Base-by-base conservation (phyloP, 1,140 invertebrate species). In the Zaprionus ghesquierei region DNA sequence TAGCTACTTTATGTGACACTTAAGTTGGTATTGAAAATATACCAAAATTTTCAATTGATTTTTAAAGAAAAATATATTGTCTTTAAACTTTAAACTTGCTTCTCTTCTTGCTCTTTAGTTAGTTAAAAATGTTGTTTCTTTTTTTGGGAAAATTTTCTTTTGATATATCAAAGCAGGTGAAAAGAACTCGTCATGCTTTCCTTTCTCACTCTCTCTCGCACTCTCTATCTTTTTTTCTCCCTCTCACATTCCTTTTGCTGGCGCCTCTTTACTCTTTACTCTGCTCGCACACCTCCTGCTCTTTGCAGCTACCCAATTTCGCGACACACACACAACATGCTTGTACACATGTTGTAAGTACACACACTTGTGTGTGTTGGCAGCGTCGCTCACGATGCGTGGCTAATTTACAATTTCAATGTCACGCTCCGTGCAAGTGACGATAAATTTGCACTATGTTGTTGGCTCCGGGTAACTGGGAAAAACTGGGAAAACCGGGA, bases 381-480 rank as follows among this genome's bases (percentile, higher is more conserved):
- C 49, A 15, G n/a, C 22, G 18, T 31, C 27, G 15, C 51, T 71
- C 69, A 65, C 63, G 71, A 50, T 78, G 77, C 75, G 73, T 70
- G 74, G 75, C 73, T 86, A 86, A 90, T 90, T 90, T 86, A 86
- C 86, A 90, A 90, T 90, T 90, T 90, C 86, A 90, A 90, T 90
- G 86, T 90, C 86, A 90, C 86, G 86, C 86, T 87, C 62, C 63
- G 61, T 77, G 87, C 81, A 90, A 90, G 86, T 90, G 79, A 79
- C 86, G 86, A 90, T 90, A 90, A 90, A 90, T 90, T 90, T 85
- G 82, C 82, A 86, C 79, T 73, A 85, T 77, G 54, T 59, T 23
- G 53, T 64, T 53, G 69, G 29, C 62, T 53, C 23, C n/a, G n/a
- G 33, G 58, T 35, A 53, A 55, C 44, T 49, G 27, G 29, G 29